phyloP scores from a whole-genome alignment of 2,113 vertebrate genomes.

The Hoplias malabaricus region DNA sequence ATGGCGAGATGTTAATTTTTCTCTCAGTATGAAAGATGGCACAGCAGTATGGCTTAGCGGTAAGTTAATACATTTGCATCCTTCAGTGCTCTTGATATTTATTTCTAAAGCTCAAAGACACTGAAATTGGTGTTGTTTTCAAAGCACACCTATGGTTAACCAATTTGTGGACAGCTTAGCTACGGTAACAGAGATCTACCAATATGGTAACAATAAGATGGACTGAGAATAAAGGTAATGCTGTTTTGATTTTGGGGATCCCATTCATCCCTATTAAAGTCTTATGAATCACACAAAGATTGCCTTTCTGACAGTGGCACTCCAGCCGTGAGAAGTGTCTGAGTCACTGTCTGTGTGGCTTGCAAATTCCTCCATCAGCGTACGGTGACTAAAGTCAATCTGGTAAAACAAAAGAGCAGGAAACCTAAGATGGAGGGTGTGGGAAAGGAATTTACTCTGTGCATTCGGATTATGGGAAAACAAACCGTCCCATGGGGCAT shows the following conservation, averaged over 20 bases:
- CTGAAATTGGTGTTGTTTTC: neutral
- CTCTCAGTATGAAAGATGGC: neutral
- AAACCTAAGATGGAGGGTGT: slow-evolving; percentile 62
- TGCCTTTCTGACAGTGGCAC: slow-evolving; percentile 28
- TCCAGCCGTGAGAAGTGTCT: slow-evolving; percentile 34
- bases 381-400: slow-evolving; percentile 44
- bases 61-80: neutral
- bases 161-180: neutral
- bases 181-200: neutral
- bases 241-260: neutral
- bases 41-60: neutral
- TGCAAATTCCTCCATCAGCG: slow-evolving; percentile 35
- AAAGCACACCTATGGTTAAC: neutral
- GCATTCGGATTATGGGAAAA: slow-evolving; percentile 74
- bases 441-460: slow-evolving; percentile 62
- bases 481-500: slow-evolving; percentile 67
- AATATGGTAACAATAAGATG: neutral
- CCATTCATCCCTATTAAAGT: slow-evolving; percentile 17
- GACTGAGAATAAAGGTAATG: neutral
- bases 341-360: slow-evolving; percentile 41
- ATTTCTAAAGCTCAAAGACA: neutral
- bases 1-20: neutral
- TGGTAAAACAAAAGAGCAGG: slow-evolving; percentile 64
- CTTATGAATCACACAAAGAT: slow-evolving; percentile 30
- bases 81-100: neutral